These are phyloP conservation scores for Aromia moschata DNA, from an alignment of 2,888 invertebrate species.

Conservation along the genomic window DNA sequence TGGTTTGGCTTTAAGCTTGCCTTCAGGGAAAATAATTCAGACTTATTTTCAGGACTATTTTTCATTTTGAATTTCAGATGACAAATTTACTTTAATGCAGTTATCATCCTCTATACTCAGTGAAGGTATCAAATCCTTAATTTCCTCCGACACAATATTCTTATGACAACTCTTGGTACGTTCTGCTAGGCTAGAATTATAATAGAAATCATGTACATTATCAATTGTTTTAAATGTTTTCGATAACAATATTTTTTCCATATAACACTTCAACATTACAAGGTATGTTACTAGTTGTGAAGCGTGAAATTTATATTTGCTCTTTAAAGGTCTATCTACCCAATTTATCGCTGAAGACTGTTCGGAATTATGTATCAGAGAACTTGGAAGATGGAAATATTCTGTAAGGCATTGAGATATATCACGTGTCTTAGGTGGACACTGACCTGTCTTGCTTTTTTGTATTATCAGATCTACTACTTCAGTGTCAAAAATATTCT, in stretches of 20 bases:
- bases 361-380: conserved; percentile 35
- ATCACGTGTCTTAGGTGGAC: conserved; percentile 24
- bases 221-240: neutral
- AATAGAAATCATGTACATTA: neutral
- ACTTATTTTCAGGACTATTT: no score
- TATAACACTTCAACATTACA: conserved; percentile 38
- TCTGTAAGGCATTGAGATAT: conserved; percentile 40
- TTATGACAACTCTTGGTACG: neutral
- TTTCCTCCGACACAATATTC: neutral
- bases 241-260: conserved; percentile 35
- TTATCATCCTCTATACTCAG: no score
- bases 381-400: conserved; percentile 43
- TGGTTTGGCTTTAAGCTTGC: no score
- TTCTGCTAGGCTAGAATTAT: neutral
- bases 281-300: conserved; percentile 43
- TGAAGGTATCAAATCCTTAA: neutral
- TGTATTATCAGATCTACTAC: conserved; percentile 43
- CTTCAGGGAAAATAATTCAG: no score
- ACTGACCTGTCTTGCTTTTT: conserved; percentile 36
- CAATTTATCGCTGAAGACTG: conserved; percentile 36
- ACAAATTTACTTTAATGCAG: no score
- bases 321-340: conserved; percentile 38
- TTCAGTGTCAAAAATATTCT: conserved; percentile 43
- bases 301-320: conserved; percentile 39
- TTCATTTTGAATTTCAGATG: no score